phyloP scores from a whole-genome alignment of 2,888 invertebrate species.

The Chymomyza fuscimana region DNA sequence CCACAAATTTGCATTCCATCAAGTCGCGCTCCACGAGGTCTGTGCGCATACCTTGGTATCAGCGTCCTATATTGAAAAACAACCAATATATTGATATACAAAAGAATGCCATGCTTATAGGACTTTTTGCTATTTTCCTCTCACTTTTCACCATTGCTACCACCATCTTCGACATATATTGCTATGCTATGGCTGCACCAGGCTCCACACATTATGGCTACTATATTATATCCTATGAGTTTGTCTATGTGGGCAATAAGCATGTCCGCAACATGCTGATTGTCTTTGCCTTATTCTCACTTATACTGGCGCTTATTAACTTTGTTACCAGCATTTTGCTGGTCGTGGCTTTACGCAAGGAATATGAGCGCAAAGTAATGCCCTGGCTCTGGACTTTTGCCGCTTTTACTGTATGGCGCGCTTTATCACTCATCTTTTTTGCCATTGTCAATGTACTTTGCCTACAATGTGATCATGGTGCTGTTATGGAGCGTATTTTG shows the following conservation, averaged over 20 bases:
- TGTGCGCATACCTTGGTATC: conserved; percentile 91
- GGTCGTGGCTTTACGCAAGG: too few relatives aligned
- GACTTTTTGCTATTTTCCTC: conserved; percentile 87
- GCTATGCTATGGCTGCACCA: conserved; percentile 93
- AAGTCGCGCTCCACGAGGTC: conserved; percentile 88
- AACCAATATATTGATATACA: conserved; percentile 91
- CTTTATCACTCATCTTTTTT: too few relatives aligned
- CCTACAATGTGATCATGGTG: too few relatives aligned
- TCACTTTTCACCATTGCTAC: conserved; percentile 90
- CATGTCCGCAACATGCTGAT: conserved; percentile 93
- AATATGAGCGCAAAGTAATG: too few relatives aligned
- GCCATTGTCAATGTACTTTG: too few relatives aligned
- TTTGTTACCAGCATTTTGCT: conserved; percentile 89
- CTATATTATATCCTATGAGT: conserved; percentile 94
- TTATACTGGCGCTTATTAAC: conserved; percentile 87
- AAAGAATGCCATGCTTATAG: conserved; percentile 88
- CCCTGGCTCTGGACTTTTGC: too few relatives aligned
- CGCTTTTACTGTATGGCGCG: too few relatives aligned
- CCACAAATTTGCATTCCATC: too few relatives aligned
- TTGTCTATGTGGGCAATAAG: conserved; percentile 94
- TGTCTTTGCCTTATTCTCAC: conserved; percentile 90
- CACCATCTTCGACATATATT: conserved; percentile 92
- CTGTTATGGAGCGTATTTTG: too few relatives aligned
- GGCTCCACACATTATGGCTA: conserved; percentile 95
- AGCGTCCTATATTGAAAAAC: conserved; percentile 90